Evolutionary conservation across 2,113 vertebrate species (phyloP).

Genomic region (Planiliza haematocheilus): DNA sequence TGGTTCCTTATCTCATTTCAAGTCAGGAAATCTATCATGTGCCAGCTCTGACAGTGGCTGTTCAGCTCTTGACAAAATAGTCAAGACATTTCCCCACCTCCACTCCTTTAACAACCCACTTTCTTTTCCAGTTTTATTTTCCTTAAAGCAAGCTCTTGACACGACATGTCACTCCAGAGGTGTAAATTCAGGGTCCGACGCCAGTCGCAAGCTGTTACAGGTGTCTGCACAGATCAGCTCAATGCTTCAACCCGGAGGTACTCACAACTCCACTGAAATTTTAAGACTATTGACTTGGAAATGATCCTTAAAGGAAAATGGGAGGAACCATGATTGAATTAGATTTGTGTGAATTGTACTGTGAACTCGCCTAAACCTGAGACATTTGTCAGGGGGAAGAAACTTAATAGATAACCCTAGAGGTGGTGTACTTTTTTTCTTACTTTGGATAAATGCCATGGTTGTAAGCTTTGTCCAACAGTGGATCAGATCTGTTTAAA

Average conservation of each 20-base stretch:
- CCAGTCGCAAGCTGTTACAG: constrained; percentile 28
- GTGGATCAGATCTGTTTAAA: no score
- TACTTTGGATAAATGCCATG: no score
- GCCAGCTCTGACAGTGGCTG: constrained; percentile 10
- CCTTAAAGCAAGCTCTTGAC: constrained; percentile 20
- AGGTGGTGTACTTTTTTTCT: no score
- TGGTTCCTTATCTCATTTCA: neutral
- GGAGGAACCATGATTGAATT: neutral
- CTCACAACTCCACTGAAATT: constrained; percentile 38
- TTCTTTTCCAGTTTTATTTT: constrained; percentile 29
- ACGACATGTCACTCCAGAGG: constrained; percentile 4
- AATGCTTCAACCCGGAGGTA: constrained; percentile 10
- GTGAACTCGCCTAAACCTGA: neutral
- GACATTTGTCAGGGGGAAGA: neutral
- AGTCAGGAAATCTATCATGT: neutral
- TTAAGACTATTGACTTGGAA: constrained; percentile 24
- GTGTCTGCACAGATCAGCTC: constrained; percentile 60
- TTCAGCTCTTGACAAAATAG: constrained; percentile 11
- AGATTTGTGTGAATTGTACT: neutral
- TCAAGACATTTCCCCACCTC: neutral
- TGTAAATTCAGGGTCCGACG: constrained; percentile 26
- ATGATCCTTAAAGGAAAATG: constrained; percentile 15
- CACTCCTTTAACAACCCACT: neutral
- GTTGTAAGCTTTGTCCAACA: no score
- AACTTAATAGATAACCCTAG: neutral